Base-by-base conservation (phyloP, 2,888 invertebrate species). In the Temnothorax rugatulus region DNA sequence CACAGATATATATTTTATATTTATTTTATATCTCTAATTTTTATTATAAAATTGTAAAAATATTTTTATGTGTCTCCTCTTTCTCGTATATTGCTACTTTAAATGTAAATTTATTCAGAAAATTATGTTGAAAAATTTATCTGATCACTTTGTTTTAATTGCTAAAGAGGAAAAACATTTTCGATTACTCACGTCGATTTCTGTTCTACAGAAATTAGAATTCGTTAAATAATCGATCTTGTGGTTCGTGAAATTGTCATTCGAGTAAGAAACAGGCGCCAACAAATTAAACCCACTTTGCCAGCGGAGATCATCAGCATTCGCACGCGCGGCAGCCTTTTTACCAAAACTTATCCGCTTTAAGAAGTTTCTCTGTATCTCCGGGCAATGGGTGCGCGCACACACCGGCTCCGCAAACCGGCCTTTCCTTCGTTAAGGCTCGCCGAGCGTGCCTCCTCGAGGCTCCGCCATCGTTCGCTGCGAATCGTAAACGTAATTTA, bases 401-500 rank as follows among this genome's bases (percentile, higher is more conserved):
- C 57, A 75, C 64, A 68, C 41, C 52, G 59, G 64, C 64, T 69
- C 15, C 63, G 73, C 57, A 61, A 85, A 79, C 41, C 79, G 66
- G 82, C 84, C 84, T 76, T 59, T 68, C 76, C 59, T 85, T 88
- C 85, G 63, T 86, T 86, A 82, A 82, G 77, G 50, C 50, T 79
- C 75, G 79, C 25, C 79, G 86, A 79, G 79, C 68, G 81, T 81
- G 68, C 63, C 69, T 81, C 59, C 59, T 73, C 63, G 76, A 74
- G 75, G 50, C 79, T 71, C 57, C 54, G 83, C 81, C 74, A 84
- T 75, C 84, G 76, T 74, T 63, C 66, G 73, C 73, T 75, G 63
- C 71, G 76, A 84, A 88, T 88, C 76, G 86, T 86, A 87, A 87
- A 83, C 83, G 83, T 76, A 88, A 88, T 88, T 88, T 88, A 88